Base-by-base conservation (phyloP, 2,797 vertebrate species). In the Orientallactaga sibirica region DNA sequence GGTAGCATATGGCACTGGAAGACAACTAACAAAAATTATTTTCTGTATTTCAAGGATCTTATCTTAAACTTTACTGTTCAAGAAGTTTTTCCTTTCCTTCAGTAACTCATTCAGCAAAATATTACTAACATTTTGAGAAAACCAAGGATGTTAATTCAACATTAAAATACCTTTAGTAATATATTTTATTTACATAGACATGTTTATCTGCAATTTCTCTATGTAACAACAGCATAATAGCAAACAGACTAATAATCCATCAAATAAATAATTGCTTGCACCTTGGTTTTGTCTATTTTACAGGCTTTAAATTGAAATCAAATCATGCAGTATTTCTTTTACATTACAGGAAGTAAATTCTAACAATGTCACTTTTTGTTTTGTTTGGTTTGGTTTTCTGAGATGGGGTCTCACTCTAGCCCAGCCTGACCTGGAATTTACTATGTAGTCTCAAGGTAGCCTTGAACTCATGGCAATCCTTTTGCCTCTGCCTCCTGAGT, bases 41-140 rank as follows among this genome's bases (percentile, higher is more conserved):
- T 93, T 90, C 78, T 43, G 4, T 89, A 71, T 74, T 66, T 52
- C 29, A 85, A 82, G 11, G 11, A 77, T 94, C 96, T 94, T 78
- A 85, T 52, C 85, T 94, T 90, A 84, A 93, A 73, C 5, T 61
- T 19, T 33, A 41, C 41, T 27, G 25, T 5, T 76, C 78, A 75
- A 80, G 29, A 43, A 76, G 41, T 3, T 37, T 88, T 58, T 37
- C 9, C 9, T 37, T 67, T 58, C 25, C 27, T 58, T 58, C 48
- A 64, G 7, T 43, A 79, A 83, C 22, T 25, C 3, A 58, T 27
- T 20, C 5, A 43, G 5, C 5, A 62, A 71, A 62, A 62, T n/a
- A 58, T 20, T 41, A 25, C n/a, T 25, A 25, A 43, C 18, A 43
- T 16, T 18, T 12, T 77, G 27, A 25, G 9, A 19, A 22, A 22